Base-by-base conservation (phyloP, 1,140 invertebrate species). In the Sycophila sp. region DNA sequence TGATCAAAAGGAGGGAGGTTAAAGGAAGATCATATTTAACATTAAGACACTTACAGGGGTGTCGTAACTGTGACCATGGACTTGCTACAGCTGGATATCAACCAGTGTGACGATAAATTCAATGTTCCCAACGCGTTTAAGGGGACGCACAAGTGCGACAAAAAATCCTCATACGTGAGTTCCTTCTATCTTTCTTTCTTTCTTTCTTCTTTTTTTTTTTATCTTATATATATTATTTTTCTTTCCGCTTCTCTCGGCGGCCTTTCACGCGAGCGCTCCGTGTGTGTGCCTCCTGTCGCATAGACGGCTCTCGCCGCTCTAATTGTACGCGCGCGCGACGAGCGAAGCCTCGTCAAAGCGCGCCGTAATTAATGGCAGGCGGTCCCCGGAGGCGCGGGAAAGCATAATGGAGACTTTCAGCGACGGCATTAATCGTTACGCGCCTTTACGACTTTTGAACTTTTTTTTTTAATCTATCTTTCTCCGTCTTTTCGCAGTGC, bases 121-220 rank as follows among this genome's bases (percentile, higher is more conserved):
- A 93, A 93, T 77, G 89, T 92, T 26, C 92, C 95, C 2, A 99
- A 99, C 88, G 96, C 95, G 11, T 99, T 98, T 85, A 98, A 98
- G 86, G 91, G 92, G 75, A 97, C 96, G 5, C 94, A 98, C 83
- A 97, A 97, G 86, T 99, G 98, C 86, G 94, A 99, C 86, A 89
- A 89, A 79, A 90, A 91, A 81, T 93, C 94, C 5, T 97, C 96
- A 75, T 97, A 97, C 85, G 97, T 99, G 89, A 96, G 94, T 91
- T 75, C 24, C 10, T 47, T 32, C 42, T 56, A 24, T 19, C 28
- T 7, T 58, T 40, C 70, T 55, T 38, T 38, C 24, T 63, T 49
- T 36, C n/a, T 62, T 36, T 55, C 58, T 56, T 42, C 36, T 70
- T 53, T 36, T 65, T 59, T 62, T 56, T n/a, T n/a, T n/a, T n/a